Conservation (phyloP, 2,113 vertebrate genomes). For the Heterochromis multidens region DNA sequence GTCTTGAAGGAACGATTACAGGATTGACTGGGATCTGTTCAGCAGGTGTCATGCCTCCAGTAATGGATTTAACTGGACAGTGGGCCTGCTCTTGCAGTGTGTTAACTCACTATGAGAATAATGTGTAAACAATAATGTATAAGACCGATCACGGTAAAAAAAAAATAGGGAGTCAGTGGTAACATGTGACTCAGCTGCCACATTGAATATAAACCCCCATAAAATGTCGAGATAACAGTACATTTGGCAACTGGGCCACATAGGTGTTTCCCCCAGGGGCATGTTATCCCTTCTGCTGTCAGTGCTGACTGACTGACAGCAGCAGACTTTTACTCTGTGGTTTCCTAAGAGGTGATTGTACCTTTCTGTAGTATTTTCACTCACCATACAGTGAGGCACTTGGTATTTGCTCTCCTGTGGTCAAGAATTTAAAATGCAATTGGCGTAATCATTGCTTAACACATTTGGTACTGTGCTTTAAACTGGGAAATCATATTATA, state of each 20-base stretch:
- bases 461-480: fast-evolving
- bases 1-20: conserved; percentile 14
- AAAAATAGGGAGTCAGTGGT: not conserved
- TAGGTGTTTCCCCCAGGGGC: not conserved
- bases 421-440: not conserved
- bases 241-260: not conserved
- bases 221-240: not conserved
- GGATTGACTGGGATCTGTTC: conserved; percentile 7
- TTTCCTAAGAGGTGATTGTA: not conserved
- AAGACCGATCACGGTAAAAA: not conserved
- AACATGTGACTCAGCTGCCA: not conserved
- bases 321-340: not conserved
- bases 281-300: conserved; percentile 16
- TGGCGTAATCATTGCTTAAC: not conserved
- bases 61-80: not conserved
- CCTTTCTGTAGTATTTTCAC: not conserved
- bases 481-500: not conserved
- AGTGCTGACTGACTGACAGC: conserved; percentile 1
- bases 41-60: conserved; percentile 13
- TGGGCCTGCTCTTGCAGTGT: not conserved
- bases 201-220: not conserved
- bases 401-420: not conserved
- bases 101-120: not conserved
- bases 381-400: not conserved
- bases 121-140: not conserved